Evolutionary conservation across 2,797 vertebrate species (phyloP).

Genomic region (Phalloptychus januarius): DNA sequence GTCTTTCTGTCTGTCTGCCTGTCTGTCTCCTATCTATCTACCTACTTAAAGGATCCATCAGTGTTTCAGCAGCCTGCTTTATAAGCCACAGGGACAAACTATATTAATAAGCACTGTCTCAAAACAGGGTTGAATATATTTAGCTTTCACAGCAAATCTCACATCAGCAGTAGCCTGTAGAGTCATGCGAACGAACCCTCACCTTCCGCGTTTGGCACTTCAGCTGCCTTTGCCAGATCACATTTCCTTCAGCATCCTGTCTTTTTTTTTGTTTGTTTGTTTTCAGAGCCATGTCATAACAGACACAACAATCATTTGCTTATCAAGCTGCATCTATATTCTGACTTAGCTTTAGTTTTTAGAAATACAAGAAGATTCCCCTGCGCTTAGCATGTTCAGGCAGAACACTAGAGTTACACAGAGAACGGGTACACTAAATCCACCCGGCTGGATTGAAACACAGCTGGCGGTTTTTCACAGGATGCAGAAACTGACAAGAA

Average conservation of each 20-base stretch:
- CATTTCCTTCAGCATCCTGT: neutral
- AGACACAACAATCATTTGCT: neutral
- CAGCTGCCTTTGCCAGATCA: neutral
- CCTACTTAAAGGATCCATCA: neutral
- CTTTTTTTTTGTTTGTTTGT: constrained; percentile 3
- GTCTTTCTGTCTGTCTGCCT: neutral
- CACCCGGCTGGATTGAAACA: constrained; percentile 5
- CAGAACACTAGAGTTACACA: neutral
- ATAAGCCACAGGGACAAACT: constrained; percentile 22
- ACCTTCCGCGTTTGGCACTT: neutral
- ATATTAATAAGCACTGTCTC: constrained; percentile 27
- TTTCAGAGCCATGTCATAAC: neutral
- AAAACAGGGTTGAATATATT: constrained; percentile 46
- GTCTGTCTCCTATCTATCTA: neutral
- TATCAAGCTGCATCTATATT: neutral
- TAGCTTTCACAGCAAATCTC: constrained; percentile 15
- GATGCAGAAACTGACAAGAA: constrained; percentile 26
- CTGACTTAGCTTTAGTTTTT: neutral
- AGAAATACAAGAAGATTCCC: neutral
- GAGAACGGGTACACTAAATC: neutral
- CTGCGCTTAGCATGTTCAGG: neutral
- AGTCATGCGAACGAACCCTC: constrained; percentile 14
- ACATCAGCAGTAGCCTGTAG: constrained; percentile 10
- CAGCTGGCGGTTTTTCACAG: constrained; percentile 18
- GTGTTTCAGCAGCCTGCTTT: constrained; percentile 10